A percentile compares a stretch with the other conserved stretches of the same genome.
These are phyloP conservation scores for Seriola dumerili DNA, from an alignment of 2,113 vertebrate genomes.

Conservation along the genomic window DNA sequence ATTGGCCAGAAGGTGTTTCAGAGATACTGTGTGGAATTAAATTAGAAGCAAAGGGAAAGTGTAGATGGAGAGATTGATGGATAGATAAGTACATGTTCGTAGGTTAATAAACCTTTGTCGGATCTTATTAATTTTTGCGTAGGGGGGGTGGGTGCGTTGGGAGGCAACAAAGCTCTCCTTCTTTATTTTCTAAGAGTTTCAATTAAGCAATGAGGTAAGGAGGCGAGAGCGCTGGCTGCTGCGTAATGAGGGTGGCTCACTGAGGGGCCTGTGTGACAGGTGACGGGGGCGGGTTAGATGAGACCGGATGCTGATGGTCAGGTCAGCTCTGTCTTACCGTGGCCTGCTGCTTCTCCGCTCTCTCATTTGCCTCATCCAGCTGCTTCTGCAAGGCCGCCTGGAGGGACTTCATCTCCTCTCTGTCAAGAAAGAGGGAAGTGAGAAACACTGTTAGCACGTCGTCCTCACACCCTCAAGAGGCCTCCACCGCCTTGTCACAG, in stretches of 20 bases:
- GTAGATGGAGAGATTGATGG: background rate
- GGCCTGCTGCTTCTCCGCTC: slow-evolving; percentile 95
- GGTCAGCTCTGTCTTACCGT: slow-evolving; percentile 88
- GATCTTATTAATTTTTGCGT: slow-evolving; percentile 2
- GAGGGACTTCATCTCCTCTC: slow-evolving; percentile 98
- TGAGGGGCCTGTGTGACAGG: slow-evolving; percentile 68
- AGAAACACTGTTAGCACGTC: slow-evolving; percentile 73
- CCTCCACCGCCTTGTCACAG: background rate
- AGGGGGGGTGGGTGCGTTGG: background rate
- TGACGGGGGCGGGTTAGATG: slow-evolving; percentile 59
- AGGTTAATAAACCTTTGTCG: slow-evolving; percentile 25
- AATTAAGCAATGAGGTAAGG: slow-evolving; percentile 43
- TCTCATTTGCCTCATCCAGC: slow-evolving; percentile 94
- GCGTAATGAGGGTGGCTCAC: slow-evolving; percentile 68
- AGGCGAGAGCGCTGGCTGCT: slow-evolving; percentile 44
- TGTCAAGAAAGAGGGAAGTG: slow-evolving; percentile 74
- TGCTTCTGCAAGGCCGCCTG: slow-evolving; percentile 96
- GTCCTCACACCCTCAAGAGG: slow-evolving; percentile 18
- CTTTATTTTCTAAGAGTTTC: slow-evolving; percentile 45
- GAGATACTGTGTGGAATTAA: slow-evolving; percentile 4
- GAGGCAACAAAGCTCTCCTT: slow-evolving; percentile 25
- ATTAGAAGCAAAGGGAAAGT: slow-evolving; percentile 12
- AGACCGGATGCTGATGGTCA: slow-evolving; percentile 56
- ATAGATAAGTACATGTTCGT: slow-evolving; percentile 18
- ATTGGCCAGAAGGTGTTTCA: slow-evolving; percentile 6